Conservation (phyloP, 2,797 vertebrate species). For the Margarornis squamiger region DNA sequence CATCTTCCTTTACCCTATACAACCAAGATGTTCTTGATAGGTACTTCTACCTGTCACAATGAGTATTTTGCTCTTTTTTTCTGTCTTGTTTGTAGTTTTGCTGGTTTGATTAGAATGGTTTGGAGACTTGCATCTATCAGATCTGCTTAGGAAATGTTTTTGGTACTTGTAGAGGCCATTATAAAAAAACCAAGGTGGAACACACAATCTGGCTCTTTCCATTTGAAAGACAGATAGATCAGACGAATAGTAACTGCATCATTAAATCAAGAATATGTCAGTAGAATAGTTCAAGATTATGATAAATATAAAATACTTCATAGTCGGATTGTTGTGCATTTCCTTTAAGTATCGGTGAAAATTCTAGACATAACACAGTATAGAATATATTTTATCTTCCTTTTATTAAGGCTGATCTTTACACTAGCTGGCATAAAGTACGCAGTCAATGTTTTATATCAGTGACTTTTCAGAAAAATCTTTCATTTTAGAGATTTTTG, state of each 20-base stretch:
- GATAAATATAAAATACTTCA: not conserved
- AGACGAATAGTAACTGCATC: not conserved
- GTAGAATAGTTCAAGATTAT: not conserved
- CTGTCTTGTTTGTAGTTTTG: not conserved
- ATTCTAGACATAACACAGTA: not conserved
- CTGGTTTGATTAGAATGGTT: not conserved
- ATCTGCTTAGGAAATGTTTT: not conserved
- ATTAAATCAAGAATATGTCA: not conserved
- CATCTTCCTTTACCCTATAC: not conserved
- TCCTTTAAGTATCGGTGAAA: not conserved
- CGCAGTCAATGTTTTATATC: not conserved
- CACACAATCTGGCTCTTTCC: not conserved
- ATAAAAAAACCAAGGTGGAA: not conserved
- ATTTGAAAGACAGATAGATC: not conserved
- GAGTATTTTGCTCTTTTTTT: not conserved
- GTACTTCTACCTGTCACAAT: not conserved
- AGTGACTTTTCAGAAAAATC: not conserved
- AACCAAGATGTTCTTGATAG: not conserved
- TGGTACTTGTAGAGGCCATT: not conserved
- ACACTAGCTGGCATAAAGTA: not conserved
- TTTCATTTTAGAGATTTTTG: not conserved
- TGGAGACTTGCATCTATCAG: not conserved
- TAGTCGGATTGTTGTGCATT: not conserved
- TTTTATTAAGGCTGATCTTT: not conserved
- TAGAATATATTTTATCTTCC: not conserved